Base-by-base conservation (phyloP, 2,797 vertebrate genomes). In the Falco biarmicus region DNA sequence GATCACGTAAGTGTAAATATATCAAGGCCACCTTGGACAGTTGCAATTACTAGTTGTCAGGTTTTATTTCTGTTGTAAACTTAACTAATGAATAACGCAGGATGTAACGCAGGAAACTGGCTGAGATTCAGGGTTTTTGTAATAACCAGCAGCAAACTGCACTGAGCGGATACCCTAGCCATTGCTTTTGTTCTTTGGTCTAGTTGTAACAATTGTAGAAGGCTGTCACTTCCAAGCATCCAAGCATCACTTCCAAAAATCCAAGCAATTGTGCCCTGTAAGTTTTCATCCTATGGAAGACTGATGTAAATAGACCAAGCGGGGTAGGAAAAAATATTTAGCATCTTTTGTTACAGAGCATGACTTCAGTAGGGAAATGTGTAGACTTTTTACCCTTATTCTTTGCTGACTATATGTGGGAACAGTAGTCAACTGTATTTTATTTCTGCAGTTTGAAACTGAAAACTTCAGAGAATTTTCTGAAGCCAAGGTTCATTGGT, bases 391-490 rank as follows among this genome's bases (percentile, higher is more conserved):
- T 89, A 53, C 29, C 17, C n/a, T 78, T 90, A 47, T 24, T 71
- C 32, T 88, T 88, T 76, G 21, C 65, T 78, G 56, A 69, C 29
- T 77, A 29, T 84, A 10, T 48, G 15, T 84, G 29, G 29, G 31
- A 91, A 63, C 34, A 82, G 43, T 59, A 71, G 48, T 81, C 34
- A 81, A 8, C 61, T 43, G 28, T 47, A 13, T 9, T 59, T 78
- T 71, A 71, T 92, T 96, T 76, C 61, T 74, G 26, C 39, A 57
- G 25, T 77, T 87, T 66, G 66, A 41, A 92, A 68, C 29, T 50
- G 60, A 77, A 88, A 89, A 88, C 64, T 87, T 90, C 9, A 74
- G 60, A 86, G 76, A 59, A 29, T 78, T 85, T 94, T 92, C 69
- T 81, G 73, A 95, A 95, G 65, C 65, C 14, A 56, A 32, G 26